Evolutionary conservation across 2,888 invertebrate species (phyloP), one percentile per base, ranked within the genome.

Genomic region (Coelinius sp.): DNA sequence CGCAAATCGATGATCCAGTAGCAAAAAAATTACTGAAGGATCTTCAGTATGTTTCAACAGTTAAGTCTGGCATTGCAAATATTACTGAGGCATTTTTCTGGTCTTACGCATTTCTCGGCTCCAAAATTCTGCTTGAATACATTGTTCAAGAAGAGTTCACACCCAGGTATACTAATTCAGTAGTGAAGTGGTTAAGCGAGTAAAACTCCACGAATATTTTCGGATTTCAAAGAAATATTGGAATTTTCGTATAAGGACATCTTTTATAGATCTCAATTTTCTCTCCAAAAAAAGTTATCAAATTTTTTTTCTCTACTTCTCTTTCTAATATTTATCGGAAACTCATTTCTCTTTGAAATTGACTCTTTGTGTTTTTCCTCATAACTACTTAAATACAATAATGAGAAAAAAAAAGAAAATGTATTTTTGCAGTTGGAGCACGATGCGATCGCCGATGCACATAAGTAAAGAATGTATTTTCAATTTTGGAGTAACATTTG

Each of bases 101-200:
- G 92, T 92, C 93, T 0, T 94, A 94, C 80, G 93, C 95, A 0
- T 94, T 94, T 82, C 87, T 95, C 0, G 94, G 94, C 8, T 94
- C 95, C 0, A 88, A 89, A 77, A 90, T 92, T n/a, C 91, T 93
- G 80, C 88, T 95, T 12, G 92, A 93, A 80, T 94, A 93, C 82
- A 90, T 94, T 66, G 91, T 94, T 0, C 92, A 92, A 82, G 91
- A 93, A 0, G 94, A 94, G 83, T 94, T 91, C 85, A 90, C 93
- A 0, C 89, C 90, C 73, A 90, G 88, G 92, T 92, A n/a, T n/a
- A 88, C 14, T 56, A 52, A 41, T 53, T 56, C 10, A 56, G 44
- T 44, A 17, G 14, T n/a, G 4, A 44, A 44, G 1, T n/a, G 31
- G 5, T 31, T 8, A 8, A 4, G 31, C n/a, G n/a, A n/a, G n/a